phyloP scores from a whole-genome alignment of 1,140 invertebrate species.

The Coelopa frigida region DNA sequence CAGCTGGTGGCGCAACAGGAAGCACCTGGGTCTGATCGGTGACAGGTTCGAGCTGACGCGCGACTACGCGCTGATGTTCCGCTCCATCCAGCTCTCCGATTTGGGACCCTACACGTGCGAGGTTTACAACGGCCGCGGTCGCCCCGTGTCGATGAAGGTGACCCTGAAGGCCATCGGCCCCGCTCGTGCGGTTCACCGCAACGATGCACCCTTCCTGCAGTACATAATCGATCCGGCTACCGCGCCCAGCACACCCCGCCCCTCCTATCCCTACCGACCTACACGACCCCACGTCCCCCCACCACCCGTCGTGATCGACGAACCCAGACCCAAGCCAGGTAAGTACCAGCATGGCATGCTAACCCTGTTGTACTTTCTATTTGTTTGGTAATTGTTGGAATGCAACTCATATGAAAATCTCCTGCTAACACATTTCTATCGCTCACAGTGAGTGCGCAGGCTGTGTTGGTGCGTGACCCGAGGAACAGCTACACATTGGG shows the following conservation, averaged over 20 bases:
- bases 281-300: slow-evolving; percentile 29
- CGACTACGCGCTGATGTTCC: slow-evolving; percentile 67
- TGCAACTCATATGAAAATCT: too few relatives aligned
- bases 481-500: slow-evolving; percentile 53
- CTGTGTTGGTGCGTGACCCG: slow-evolving; percentile 51
- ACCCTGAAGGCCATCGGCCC: slow-evolving; percentile 63
- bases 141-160: slow-evolving; percentile 66
- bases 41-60: slow-evolving; percentile 64
- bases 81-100: slow-evolving; percentile 59
- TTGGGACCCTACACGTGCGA: slow-evolving; percentile 81
- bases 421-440: slow-evolving; percentile 13
- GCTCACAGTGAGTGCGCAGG: slow-evolving; percentile 53
- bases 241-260: slow-evolving; percentile 27
- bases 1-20: slow-evolving; percentile 78
- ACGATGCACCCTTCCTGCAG: slow-evolving; percentile 49
- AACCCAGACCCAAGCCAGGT: slow-evolving; percentile 5
- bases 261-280: slow-evolving; percentile 47
- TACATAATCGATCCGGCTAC: slow-evolving; percentile 50
- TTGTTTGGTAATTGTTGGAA: too few relatives aligned
- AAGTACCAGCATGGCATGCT: slow-evolving; percentile 8
- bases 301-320: slow-evolving; percentile 16
- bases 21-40: slow-evolving; percentile 62
- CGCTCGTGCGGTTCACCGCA: slow-evolving; percentile 45
- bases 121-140: slow-evolving; percentile 74
- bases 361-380: too few relatives aligned